Conservation (phyloP, 2,113 vertebrate species). For the Astur gentilis region DNA sequence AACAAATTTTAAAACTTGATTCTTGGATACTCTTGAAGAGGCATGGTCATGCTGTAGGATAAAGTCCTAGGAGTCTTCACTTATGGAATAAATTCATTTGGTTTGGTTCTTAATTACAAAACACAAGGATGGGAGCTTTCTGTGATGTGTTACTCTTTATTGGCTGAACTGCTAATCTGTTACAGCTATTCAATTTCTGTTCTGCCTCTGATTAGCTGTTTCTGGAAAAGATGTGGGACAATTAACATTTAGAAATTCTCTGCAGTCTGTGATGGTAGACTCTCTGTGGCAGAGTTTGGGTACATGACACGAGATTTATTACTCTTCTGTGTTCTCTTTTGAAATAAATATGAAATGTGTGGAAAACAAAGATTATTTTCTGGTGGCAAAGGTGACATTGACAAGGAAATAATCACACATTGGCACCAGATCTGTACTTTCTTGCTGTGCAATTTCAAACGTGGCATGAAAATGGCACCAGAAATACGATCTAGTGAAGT, state of each 20-base stretch:
- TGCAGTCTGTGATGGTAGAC: background rate
- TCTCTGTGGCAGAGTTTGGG: background rate
- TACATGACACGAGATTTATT: background rate
- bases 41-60: background rate
- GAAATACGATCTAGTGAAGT: background rate
- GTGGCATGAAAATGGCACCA: background rate
- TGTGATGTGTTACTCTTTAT: background rate
- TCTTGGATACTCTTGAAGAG: background rate
- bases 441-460: fast-evolving
- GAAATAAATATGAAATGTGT: background rate
- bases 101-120: background rate
- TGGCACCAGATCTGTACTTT: background rate
- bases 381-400: background rate
- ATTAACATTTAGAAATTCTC: background rate
- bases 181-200: background rate
- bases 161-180: background rate
- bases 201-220: background rate
- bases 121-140: background rate
- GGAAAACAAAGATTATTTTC: background rate
- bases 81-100: background rate
- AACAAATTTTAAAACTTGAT: background rate
- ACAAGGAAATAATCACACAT: background rate
- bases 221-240: background rate
- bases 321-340: background rate
- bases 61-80: background rate